Percentiles rank a stretch among this genome's conserved stretches.
These are phyloP conservation scores for Dasysyrphus albostriatus DNA, from an alignment of 2,888 invertebrate species.

Conservation along the genomic window DNA sequence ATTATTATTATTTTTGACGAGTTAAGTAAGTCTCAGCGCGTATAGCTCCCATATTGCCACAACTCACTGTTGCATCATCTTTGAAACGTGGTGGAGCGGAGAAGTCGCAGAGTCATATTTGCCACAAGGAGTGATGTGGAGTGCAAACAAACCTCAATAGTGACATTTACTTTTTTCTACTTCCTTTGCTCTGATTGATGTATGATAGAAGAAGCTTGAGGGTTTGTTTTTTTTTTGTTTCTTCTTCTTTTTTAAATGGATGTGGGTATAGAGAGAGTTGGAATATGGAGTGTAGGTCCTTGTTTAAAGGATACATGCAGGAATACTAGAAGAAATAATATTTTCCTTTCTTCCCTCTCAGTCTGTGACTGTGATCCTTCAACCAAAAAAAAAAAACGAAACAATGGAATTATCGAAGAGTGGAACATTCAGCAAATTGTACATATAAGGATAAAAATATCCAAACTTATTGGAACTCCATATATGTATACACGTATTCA, in stretches of 20 bases:
- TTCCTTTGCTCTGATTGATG: constrained; percentile 67
- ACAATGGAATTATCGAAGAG: constrained; percentile 72
- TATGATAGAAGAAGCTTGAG: constrained; percentile 32
- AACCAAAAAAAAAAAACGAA: constrained; percentile 44
- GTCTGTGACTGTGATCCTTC: constrained; percentile 27
- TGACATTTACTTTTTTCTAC: constrained; percentile 69
- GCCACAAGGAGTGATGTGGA: constrained; percentile 25
- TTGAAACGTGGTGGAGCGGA: constrained; percentile 19
- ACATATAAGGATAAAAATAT: constrained; percentile 11
- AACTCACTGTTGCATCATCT: constrained; percentile 67
- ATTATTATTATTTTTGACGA: constrained; percentile 41
- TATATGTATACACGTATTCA: constrained; percentile 6
- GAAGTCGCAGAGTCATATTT: constrained; percentile 24
- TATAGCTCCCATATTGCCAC: constrained; percentile 5
- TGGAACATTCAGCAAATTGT: constrained; percentile 8
- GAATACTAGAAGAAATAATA: constrained; percentile 50
- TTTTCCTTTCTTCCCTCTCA: constrained; percentile 19
- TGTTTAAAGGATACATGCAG: constrained; percentile 55
- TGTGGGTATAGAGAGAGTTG: background rate
- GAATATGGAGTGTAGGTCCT: constrained; percentile 13
- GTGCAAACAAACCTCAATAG: constrained; percentile 72
- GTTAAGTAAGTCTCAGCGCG: constrained; percentile 6
- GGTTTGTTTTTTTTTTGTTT: background rate
- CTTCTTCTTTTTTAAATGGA: background rate
- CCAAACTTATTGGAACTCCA: constrained; percentile 48